Evolutionary conservation across 2,113 vertebrate genomes (phyloP), one percentile per base, ranked within the genome.

Genomic region (Cheilinus undulatus): DNA sequence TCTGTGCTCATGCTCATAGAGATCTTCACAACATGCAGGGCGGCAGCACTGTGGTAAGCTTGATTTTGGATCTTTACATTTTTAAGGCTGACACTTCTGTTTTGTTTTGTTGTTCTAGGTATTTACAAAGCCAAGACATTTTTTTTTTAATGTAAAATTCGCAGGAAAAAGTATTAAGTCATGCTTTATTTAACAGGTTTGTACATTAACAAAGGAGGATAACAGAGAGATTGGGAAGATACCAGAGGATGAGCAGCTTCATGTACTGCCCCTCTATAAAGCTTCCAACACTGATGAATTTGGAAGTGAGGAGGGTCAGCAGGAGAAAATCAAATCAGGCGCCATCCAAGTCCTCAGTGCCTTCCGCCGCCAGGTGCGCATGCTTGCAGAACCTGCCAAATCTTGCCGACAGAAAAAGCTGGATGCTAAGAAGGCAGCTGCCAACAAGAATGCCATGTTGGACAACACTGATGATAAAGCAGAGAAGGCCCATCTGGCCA

Each of bases 1-100:
- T 99, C 78, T 98, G 97, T 32, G 98, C 98, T 65, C 98, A 99
- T 4, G 94, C 98, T 77, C 98, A 99, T 73, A 95, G 97, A 88
- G 98, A 99, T 85, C 92, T 97, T 71, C 98, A 99, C 89, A 99
- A 99, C 74, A 99, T 99, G 98, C 94, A 93, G 61, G 96, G 97
- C 0, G 98, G 98, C 58, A 98, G 97, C 57, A 99, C 98, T 27
- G 84, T 99, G 95, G 98, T 99, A 91, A 94, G 96, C 69, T 51
- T 1, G 52, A 69, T 3, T 17, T 23, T 1, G 4, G 5, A 45
- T n/a, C 19, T 45, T 0, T n/a, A 45, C 8, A 45, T 45, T 12
- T 14, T 14, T 14, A 40, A n/a, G n/a, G n/a, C n/a, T n/a, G n/a
- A n/a, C n/a, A n/a, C n/a, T n/a, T n/a, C n/a, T n/a, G n/a, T n/a